Percentiles rank a stretch among this genome's conserved stretches.
Conservation (phyloP, 2,113 vertebrate genomes). For the Bothrops jararaca region DNA sequence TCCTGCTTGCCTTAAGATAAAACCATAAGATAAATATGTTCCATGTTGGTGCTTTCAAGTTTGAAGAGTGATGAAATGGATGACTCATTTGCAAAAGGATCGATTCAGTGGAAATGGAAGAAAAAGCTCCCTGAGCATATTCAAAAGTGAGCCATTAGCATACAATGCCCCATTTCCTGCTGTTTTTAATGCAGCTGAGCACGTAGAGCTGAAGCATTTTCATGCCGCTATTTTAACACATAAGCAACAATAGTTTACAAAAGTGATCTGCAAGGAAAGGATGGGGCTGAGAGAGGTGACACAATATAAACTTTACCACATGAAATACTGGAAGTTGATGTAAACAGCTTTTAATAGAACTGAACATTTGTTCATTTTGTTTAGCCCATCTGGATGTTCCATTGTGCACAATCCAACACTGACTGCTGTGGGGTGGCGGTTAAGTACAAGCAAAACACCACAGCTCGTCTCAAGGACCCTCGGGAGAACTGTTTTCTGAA, state of each 20-base stretch:
- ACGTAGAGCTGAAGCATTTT: conserved; percentile 30
- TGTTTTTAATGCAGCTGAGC: not conserved
- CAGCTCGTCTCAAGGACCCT: conserved; percentile 67
- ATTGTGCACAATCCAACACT: conserved; percentile 77
- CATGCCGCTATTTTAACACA: conserved; percentile 37
- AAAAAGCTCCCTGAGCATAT: conserved; percentile 27
- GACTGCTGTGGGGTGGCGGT: conserved; percentile 75
- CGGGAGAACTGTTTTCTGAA: conserved; percentile 64
- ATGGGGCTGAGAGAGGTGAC: conserved; percentile 61
- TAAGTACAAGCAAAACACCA: conserved; percentile 75
- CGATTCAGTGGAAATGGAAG: conserved; percentile 35
- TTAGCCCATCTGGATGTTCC: conserved; percentile 87
- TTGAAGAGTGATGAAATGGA: not conserved
- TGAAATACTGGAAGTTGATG: conserved; percentile 84
- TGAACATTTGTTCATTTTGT: conserved; percentile 78
- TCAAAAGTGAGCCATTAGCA: conserved; percentile 20
- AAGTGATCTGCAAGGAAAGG: conserved; percentile 4
- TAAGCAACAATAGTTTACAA: conserved; percentile 61
- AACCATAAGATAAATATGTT: not conserved
- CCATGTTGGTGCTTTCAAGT: fast-evolving
- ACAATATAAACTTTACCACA: conserved; percentile 73
- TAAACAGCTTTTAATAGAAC: conserved; percentile 88
- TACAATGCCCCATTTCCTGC: conserved; percentile 47
- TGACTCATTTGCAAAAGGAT: not conserved
- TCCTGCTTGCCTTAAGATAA: not conserved